Percentiles rank a stretch among this genome's conserved stretches.
These are phyloP conservation scores for Coranthus polyacanthus DNA, from an alignment of 2,797 vertebrate species.

Conservation along the genomic window DNA sequence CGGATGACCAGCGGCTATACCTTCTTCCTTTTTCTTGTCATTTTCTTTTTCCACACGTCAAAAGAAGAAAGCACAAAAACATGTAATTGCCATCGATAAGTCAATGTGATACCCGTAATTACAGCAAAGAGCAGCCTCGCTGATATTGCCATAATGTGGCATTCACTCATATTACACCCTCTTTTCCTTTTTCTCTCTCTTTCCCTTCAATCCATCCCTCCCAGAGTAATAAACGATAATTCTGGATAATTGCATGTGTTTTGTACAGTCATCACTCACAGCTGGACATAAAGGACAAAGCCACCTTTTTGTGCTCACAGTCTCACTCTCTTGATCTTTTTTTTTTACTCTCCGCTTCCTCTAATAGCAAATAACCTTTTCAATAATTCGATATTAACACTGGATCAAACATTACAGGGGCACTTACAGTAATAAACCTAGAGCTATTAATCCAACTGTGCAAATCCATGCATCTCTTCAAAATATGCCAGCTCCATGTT, in stretches of 20 bases:
- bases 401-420: neutral
- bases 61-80: neutral
- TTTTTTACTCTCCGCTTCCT: neutral
- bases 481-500: too few relatives aligned
- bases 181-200: neutral
- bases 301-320: slow-evolving; percentile 23
- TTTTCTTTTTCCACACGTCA: neutral
- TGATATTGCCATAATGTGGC: slow-evolving; percentile 23
- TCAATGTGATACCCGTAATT: slow-evolving; percentile 16
- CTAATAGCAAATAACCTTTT: neutral
- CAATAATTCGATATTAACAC: neutral
- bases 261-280: slow-evolving; percentile 26
- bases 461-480: too few relatives aligned
- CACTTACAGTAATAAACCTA: neutral
- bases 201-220: slow-evolving; percentile 11
- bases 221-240: slow-evolving; percentile 36
- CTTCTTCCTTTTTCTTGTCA: neutral
- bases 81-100: slow-evolving; percentile 8
- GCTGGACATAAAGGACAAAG: slow-evolving; percentile 31
- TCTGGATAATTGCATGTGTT: slow-evolving; percentile 37
- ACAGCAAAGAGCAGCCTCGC: slow-evolving; percentile 18
- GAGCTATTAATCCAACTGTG: neutral
- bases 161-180: slow-evolving; percentile 6
- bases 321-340: neutral
- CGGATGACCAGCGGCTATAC: neutral